Evolutionary conservation across 2,888 invertebrate genomes (phyloP).

Genomic region (Euphydryas editha): DNA sequence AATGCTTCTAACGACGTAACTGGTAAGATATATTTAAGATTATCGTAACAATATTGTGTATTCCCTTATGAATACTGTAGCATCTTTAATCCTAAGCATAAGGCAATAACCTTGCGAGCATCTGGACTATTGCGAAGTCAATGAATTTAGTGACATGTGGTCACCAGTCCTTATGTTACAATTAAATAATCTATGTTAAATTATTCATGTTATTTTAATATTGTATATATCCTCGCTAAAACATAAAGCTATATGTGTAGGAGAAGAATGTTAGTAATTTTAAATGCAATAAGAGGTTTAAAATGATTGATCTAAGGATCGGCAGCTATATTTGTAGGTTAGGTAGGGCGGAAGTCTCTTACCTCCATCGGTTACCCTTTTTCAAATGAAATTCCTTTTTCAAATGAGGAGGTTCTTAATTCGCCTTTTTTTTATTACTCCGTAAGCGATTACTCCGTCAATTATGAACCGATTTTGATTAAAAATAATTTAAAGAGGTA

Average conservation of each 20-base stretch:
- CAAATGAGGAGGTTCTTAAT: background rate
- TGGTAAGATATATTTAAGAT: constrained; percentile 39
- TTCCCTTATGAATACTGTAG: background rate
- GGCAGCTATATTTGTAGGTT: constrained; percentile 56
- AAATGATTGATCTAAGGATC: constrained; percentile 49
- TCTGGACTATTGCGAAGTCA: constrained; percentile 71
- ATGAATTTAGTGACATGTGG: constrained; percentile 74
- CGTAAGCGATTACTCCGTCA: too few species aligned
- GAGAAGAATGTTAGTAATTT: background rate
- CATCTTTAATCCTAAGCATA: constrained; percentile 23
- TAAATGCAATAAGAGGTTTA: constrained; percentile 46
- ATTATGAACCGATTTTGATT: too few species aligned
- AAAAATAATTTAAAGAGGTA: too few species aligned
- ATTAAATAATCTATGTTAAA: constrained; percentile 15
- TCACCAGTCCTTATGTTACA: constrained; percentile 60
- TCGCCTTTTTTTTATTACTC: background rate
- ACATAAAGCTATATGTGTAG: background rate
- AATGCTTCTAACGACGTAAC: constrained; percentile 24
- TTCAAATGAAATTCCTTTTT: constrained; percentile 53
- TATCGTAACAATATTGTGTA: background rate
- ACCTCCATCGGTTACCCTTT: constrained; percentile 53
- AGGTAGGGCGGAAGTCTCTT: constrained; percentile 57
- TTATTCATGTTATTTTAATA: background rate
- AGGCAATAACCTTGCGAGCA: constrained; percentile 69
- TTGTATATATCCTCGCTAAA: background rate